Evolutionary conservation across 2,888 invertebrate species (phyloP).

Genomic region (Acronicta alni): DNA sequence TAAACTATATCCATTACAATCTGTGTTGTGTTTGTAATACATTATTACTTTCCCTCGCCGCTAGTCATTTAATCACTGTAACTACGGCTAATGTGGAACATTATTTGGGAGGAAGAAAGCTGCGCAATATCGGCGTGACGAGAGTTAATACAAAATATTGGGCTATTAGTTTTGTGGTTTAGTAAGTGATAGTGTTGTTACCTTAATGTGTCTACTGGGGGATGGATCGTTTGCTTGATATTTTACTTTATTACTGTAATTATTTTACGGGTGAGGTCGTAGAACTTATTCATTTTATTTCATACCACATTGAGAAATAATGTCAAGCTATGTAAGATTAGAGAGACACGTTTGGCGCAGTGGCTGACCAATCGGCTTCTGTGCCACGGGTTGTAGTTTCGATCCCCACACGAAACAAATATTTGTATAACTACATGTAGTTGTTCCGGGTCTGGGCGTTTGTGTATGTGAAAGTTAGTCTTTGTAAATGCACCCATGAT

Average conservation of each 20-base stretch:
- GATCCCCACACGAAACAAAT: too few species aligned
- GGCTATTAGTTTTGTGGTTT: slow-evolving; percentile 60
- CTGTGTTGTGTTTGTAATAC: slow-evolving; percentile 66
- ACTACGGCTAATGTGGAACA: slow-evolving; percentile 85
- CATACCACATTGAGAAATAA: too few species aligned
- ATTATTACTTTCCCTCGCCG: slow-evolving; percentile 77
- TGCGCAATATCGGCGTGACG: slow-evolving; percentile 77
- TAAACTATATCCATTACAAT: slow-evolving; percentile 58
- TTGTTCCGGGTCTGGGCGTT: too few species aligned
- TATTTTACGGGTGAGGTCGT: too few species aligned
- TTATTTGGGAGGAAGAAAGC: slow-evolving; percentile 84
- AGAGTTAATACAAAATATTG: slow-evolving; percentile 79
- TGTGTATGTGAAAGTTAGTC: too few species aligned
- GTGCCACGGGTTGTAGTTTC: too few species aligned
- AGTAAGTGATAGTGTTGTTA: slow-evolving; percentile 33
- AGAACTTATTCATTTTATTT: too few species aligned
- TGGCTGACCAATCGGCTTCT: too few species aligned
- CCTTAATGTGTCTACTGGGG: slow-evolving; percentile 1
- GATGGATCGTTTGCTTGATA: slow-evolving; percentile 22
- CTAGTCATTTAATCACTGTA: slow-evolving; percentile 86
- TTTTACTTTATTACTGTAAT: not conserved
- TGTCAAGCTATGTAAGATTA: too few species aligned
- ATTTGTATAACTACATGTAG: too few species aligned
- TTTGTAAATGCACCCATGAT: too few species aligned
- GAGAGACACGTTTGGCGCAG: too few species aligned